A percentile compares a stretch with the other conserved stretches of the same genome.
Evolutionary conservation across 2,888 invertebrate genomes (phyloP).

Genomic region (Gisinianus flammeolus): DNA sequence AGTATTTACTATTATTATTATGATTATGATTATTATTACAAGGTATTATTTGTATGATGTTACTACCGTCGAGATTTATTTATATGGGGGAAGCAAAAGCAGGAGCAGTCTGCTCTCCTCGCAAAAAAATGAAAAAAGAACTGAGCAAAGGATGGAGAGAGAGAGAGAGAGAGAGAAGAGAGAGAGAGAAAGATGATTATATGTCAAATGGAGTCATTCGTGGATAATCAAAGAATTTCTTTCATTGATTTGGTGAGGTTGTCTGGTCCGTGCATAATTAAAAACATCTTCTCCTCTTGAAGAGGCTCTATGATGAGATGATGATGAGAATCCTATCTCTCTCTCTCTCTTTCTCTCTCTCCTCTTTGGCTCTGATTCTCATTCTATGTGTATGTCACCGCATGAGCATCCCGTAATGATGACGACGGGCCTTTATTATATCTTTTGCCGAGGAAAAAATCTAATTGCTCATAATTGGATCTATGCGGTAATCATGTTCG

Average conservation of each 20-base stretch:
- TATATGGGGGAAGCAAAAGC: neutral
- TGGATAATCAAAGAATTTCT: slow-evolving; percentile 59
- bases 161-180: neutral
- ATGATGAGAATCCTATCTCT: slow-evolving; percentile 39
- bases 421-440: slow-evolving; percentile 53
- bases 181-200: slow-evolving; percentile 30
- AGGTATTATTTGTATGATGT: neutral
- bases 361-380: neutral
- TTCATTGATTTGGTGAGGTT: slow-evolving; percentile 58
- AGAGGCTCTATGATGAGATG: slow-evolving; percentile 36
- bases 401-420: slow-evolving; percentile 49
- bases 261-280: slow-evolving; percentile 59
- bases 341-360: slow-evolving; percentile 44
- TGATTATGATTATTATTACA: neutral
- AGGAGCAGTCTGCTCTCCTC: neutral
- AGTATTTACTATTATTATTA: slow-evolving; percentile 5
- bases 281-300: slow-evolving; percentile 60
- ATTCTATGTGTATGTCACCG: slow-evolving; percentile 47
- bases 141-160: slow-evolving; percentile 1
- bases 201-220: slow-evolving; percentile 57
- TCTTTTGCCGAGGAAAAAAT: slow-evolving; percentile 49
- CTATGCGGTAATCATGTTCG: slow-evolving; percentile 59
- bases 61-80: neutral
- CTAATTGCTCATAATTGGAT: slow-evolving; percentile 60
- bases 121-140: slow-evolving; percentile 16